Percentiles rank a stretch among this genome's conserved stretches.
Conservation (phyloP, 2,113 vertebrate genomes). For the Sapayoa aenigma region DNA sequence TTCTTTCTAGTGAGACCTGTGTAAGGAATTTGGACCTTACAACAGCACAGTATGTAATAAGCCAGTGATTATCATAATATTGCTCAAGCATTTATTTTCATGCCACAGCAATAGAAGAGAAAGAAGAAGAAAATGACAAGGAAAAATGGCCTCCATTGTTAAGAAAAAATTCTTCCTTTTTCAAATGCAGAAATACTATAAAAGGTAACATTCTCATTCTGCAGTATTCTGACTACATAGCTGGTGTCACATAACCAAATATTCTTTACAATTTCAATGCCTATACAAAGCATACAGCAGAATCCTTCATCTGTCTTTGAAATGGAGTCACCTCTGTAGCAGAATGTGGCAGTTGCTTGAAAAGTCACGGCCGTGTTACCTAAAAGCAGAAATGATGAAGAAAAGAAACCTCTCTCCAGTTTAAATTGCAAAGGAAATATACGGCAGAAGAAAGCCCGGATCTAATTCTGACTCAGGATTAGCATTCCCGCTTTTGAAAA, state of each 20-base stretch:
- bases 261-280: slow-evolving; percentile 2
- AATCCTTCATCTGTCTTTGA: slow-evolving; percentile 36
- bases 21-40: neutral
- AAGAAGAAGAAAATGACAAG: neutral
- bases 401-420: neutral
- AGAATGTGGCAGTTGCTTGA: slow-evolving; percentile 7
- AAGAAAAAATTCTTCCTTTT: neutral
- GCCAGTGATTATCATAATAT: neutral
- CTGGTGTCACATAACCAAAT: neutral
- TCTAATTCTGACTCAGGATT: neutral
- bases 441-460: neutral
- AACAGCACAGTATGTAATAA: neutral
- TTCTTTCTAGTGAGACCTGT: neutral
- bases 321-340: slow-evolving; percentile 18
- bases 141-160: neutral
- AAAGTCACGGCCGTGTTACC: neutral
- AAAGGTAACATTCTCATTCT: neutral
- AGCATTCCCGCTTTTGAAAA: neutral
- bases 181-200: neutral
- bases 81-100: neutral
- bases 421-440: neutral
- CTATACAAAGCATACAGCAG: neutral
- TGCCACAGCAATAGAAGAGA: neutral
- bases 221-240: neutral
- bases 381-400: slow-evolving; percentile 12